These are phyloP conservation scores for Periparus ater DNA, from an alignment of 2,797 vertebrate species.

Conservation along the genomic window DNA sequence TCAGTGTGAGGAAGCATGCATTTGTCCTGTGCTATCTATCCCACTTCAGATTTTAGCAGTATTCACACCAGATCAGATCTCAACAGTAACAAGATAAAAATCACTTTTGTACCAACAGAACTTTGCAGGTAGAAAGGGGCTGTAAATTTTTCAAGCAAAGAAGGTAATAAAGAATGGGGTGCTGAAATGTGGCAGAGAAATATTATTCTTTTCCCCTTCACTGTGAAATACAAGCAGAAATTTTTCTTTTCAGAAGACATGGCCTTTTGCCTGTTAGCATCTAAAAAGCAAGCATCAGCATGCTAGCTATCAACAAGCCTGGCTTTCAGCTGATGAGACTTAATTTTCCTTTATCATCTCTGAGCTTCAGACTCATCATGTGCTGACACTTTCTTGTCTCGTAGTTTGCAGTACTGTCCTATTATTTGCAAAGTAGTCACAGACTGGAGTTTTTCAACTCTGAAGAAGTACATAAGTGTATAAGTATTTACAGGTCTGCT, in stretches of 20 bases:
- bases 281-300: neutral
- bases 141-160: neutral
- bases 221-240: neutral
- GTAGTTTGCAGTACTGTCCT: neutral
- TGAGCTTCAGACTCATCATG: neutral
- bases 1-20: neutral
- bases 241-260: neutral
- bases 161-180: neutral
- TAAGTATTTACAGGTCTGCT: neutral
- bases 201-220: neutral
- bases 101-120: neutral
- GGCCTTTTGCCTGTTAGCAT: neutral
- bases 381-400: neutral
- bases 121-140: neutral
- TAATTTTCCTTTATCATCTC: neutral
- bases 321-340: neutral
- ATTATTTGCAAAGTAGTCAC: neutral
- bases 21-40: neutral
- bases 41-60: neutral
- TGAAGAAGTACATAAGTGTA: accelerated
- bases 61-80: neutral
- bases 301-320: neutral
- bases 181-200: neutral
- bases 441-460: neutral
- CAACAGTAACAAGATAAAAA: neutral